These are phyloP conservation scores for Drosophila mayaguana DNA, from an alignment of 2,888 invertebrate genomes.

Conservation along the genomic window DNA sequence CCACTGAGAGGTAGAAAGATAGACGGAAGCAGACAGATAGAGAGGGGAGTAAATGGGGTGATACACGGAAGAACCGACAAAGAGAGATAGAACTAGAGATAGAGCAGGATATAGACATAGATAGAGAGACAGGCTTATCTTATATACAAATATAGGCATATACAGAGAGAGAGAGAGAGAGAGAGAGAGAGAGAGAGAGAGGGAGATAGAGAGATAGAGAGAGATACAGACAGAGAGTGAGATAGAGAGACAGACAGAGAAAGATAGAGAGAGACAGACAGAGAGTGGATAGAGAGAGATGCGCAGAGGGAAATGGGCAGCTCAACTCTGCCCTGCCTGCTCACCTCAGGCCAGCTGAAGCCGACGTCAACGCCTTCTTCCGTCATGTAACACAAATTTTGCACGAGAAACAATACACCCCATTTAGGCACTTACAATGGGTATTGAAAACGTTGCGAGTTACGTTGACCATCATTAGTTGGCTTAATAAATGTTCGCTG, in stretches of 20 bases:
- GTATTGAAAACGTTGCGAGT: constrained; percentile 26
- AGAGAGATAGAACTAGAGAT: neutral
- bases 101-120: neutral
- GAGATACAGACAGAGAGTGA: neutral
- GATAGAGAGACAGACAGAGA: no score
- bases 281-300: neutral
- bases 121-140: no score
- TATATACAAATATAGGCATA: no score
- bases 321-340: no score
- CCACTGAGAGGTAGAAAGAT: no score
- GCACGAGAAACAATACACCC: neutral
- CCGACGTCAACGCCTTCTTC: neutral
- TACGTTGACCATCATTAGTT: constrained; percentile 80
- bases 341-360: no score
- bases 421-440: neutral
- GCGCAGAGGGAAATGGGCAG: neutral
- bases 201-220: neutral
- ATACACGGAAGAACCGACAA: neutral
- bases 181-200: neutral
- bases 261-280: no score
- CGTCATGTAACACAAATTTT: neutral
- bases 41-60: neutral
- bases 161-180: neutral
- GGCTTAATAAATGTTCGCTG: constrained; percentile 66
- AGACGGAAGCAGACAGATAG: neutral